Percentiles rank a stretch among this genome's conserved stretches.
Evolutionary conservation across 2,888 invertebrate genomes (phyloP).

Genomic region (Aleiodes leptofemur): DNA sequence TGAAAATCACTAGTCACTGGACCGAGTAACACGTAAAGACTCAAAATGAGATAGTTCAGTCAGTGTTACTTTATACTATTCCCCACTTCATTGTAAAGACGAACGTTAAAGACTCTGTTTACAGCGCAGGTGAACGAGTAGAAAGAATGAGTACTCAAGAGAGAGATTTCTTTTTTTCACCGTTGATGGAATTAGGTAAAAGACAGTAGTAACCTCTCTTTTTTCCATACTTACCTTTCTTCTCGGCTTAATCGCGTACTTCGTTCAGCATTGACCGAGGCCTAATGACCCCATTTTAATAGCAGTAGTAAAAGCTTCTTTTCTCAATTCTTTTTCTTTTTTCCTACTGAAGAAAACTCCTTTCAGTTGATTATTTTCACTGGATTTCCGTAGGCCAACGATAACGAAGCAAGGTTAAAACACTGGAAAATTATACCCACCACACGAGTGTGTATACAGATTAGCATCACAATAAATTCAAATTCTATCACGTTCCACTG

Average conservation of each 20-base stretch:
- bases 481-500: neutral
- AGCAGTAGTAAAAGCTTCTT: neutral
- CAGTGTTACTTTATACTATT: conserved; percentile 62
- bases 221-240: neutral
- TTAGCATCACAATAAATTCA: conserved; percentile 33
- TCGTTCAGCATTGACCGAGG: neutral
- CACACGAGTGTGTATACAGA: neutral
- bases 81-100: conserved; percentile 53
- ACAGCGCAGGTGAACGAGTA: neutral
- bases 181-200: neutral
- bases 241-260: neutral
- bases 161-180: conserved; percentile 49
- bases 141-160: conserved; percentile 43
- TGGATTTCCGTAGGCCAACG: neutral
- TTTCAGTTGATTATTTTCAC: neutral
- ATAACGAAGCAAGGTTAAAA: neutral
- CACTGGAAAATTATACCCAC: conserved; percentile 4
- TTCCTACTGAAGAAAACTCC: neutral
- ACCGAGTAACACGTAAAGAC: conserved; percentile 36
- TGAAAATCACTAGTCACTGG: conserved; percentile 11
- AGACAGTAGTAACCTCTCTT: neutral
- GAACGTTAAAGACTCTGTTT: conserved; percentile 6
- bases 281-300: too few species aligned
- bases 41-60: conserved; percentile 46
- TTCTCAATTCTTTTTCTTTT: too few species aligned